phyloP scores from a whole-genome alignment of 2,888 invertebrate species.

The Plagodis dolabraria region DNA sequence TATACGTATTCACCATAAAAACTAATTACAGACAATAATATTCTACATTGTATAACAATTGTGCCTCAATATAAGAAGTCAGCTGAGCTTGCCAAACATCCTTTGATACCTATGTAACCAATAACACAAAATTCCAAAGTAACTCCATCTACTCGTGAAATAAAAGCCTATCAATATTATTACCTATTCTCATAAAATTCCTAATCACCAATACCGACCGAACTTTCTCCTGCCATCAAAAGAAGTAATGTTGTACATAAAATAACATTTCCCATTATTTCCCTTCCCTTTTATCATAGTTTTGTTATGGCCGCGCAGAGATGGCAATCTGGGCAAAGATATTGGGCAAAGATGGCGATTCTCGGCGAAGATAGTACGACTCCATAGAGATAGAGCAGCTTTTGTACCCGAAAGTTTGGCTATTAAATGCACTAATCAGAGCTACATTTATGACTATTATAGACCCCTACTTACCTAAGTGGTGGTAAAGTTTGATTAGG shows the following conservation, averaged over 20 bases:
- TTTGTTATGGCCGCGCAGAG: constrained; percentile 26
- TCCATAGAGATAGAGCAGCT: constrained; percentile 4
- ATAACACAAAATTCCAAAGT: not conserved
- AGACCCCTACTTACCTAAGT: not conserved
- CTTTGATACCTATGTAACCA: no score
- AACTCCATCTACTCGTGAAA: not conserved
- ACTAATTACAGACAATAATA: no score
- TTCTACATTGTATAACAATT: no score
- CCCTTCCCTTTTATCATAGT: constrained; percentile 26
- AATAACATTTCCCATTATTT: constrained; percentile 32
- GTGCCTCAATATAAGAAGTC: no score
- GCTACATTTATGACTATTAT: constrained; percentile 11
- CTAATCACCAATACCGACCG: constrained; percentile 22
- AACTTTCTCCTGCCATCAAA: constrained; percentile 24
- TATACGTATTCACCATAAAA: no score
- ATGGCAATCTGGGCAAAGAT: no score
- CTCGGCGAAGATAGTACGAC: constrained; percentile 9
- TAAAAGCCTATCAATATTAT: constrained; percentile 14
- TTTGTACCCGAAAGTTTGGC: constrained; percentile 20
- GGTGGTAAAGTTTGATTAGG: constrained; percentile 13
- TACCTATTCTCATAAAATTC: constrained; percentile 18
- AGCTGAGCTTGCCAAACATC: no score
- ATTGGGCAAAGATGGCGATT: constrained; percentile 11
- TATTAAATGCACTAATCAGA: constrained; percentile 21
- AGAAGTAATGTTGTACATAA: constrained; percentile 29